Conservation (phyloP, 2,797 vertebrate genomes). For the Macrochelys suwanniensis region DNA sequence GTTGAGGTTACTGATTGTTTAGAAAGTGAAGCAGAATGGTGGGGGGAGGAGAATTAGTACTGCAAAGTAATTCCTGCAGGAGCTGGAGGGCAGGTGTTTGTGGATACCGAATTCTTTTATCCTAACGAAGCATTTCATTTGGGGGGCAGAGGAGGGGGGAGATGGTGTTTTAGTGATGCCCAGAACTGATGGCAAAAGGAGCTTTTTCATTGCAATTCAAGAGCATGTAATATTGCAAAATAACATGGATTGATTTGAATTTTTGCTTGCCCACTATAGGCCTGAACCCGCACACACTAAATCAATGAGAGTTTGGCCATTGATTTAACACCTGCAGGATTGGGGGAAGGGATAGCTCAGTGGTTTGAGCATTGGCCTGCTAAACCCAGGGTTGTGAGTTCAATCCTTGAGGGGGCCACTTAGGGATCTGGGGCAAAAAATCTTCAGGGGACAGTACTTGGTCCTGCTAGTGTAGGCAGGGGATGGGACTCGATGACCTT, state of each 20-base stretch:
- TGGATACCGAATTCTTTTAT: constrained; percentile 42
- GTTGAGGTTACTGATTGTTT: background rate
- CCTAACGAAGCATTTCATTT: constrained; percentile 17
- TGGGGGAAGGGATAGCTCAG: too few species aligned
- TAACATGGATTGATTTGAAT: background rate
- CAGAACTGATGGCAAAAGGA: background rate
- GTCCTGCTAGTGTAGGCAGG: too few species aligned
- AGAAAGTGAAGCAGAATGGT: background rate
- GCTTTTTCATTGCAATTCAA: constrained; percentile 24
- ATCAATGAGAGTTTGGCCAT: background rate
- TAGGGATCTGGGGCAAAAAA: too few species aligned
- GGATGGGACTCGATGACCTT: too few species aligned
- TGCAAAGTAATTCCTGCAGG: background rate
- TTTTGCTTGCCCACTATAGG: background rate
- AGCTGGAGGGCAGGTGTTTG: constrained; percentile 38
- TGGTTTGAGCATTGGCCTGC: too few species aligned
- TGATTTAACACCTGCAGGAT: background rate
- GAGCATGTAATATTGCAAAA: constrained; percentile 15
- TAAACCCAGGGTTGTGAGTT: too few species aligned
- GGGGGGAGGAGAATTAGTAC: constrained; percentile 25
- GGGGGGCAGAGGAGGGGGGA: constrained; percentile 26
- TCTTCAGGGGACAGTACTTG: too few species aligned
- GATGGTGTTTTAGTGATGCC: constrained; percentile 34
- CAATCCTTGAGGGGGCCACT: too few species aligned
- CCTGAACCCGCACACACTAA: background rate